Base-by-base conservation (phyloP, 2,113 vertebrate species). In the Platichthys flesus region DNA sequence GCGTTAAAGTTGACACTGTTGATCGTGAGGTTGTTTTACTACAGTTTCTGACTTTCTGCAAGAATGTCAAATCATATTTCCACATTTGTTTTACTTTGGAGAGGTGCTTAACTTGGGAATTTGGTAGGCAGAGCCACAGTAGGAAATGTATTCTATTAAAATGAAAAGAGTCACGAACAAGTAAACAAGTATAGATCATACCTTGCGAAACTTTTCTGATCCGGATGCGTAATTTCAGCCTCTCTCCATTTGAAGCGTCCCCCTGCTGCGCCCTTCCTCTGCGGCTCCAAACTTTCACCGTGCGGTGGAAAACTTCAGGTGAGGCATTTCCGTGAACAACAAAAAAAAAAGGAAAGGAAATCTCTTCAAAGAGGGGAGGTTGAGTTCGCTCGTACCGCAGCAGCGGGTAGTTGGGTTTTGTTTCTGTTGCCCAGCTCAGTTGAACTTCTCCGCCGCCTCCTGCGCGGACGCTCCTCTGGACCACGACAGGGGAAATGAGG, bases 261-360 rank as follows among this genome's bases (percentile, higher is more conserved):
- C 72, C 67, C 62, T 12, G 69, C 59, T 71, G 74, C 73, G 62
- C 60, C 65, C 47, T 81, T 77, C 15, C 20, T 74, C 67, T 55
- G 54, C 78, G 45, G 58, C 79, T 74, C 74, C 87, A 90, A 90
- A 91, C 81, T 90, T 90, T 91, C 66, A 88, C 60, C 71, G 71
- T 85, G 84, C 75, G 60, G 13, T 54, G 62, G 65, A 58, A 88
- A 88, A 89, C 76, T 90, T 87, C 93, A 94, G 93, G 91, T 94
- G 82, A 87, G 89, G 4, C 90, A 93, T 94, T 89, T 93, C 91
- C 90, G 88, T 76, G 63, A 81, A 78, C 67, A 60, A 3, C 57
- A 37, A 24, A 15, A 54, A 54, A 52, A n/a, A 52, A 7, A 16
- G 47, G 14, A 49, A 51, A 18, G 16, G 10, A 42, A 42, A 10